Percentiles rank a stretch among this genome's conserved stretches.
Evolutionary conservation across 1,140 invertebrate genomes (phyloP).

Genomic region (Copidosoma floridanum): DNA sequence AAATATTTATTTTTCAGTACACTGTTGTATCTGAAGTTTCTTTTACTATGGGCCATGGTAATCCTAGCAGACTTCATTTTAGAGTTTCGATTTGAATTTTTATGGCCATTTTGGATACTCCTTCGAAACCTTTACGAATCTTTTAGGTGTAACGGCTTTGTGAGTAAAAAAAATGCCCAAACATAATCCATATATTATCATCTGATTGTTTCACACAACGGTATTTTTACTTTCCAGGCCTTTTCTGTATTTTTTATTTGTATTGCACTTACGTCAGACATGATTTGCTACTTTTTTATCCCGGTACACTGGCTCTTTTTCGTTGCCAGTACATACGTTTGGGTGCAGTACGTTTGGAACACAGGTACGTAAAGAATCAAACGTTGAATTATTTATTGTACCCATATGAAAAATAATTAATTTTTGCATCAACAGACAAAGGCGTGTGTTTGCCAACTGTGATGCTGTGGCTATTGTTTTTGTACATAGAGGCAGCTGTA

Average conservation of each 20-base stretch:
- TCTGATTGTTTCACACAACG: background rate
- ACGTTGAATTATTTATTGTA: background rate
- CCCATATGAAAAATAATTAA: slow-evolving; percentile 8
- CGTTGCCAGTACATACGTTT: slow-evolving; percentile 96
- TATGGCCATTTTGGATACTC: slow-evolving; percentile 98
- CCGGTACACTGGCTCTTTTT: slow-evolving; percentile 98
- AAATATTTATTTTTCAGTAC: slow-evolving; percentile 87
- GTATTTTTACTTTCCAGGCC: slow-evolving; percentile 69
- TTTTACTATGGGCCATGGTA: slow-evolving; percentile 92
- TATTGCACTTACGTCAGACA: slow-evolving; percentile 96
- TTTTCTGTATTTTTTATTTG: slow-evolving; percentile 98
- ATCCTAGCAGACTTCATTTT: slow-evolving; percentile 95
- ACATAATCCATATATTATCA: slow-evolving; percentile 56
- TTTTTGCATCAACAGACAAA: slow-evolving; percentile 67
- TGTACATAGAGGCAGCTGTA: slow-evolving; percentile 92
- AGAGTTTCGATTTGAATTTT: slow-evolving; percentile 98
- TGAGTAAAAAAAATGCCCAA: slow-evolving; percentile 87
- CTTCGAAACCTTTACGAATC: slow-evolving; percentile 95
- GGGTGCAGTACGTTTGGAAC: slow-evolving; percentile 99
- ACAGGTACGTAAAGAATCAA: slow-evolving; percentile 71
- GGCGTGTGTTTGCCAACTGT: slow-evolving; percentile 93
- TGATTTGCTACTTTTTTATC: slow-evolving; percentile 99
- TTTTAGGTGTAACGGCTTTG: slow-evolving; percentile 98
- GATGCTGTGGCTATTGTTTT: slow-evolving; percentile 91
- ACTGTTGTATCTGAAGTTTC: slow-evolving; percentile 92